These are phyloP conservation scores for Australoheros scitulus DNA, from an alignment of 2,113 vertebrate genomes.

Conservation along the genomic window DNA sequence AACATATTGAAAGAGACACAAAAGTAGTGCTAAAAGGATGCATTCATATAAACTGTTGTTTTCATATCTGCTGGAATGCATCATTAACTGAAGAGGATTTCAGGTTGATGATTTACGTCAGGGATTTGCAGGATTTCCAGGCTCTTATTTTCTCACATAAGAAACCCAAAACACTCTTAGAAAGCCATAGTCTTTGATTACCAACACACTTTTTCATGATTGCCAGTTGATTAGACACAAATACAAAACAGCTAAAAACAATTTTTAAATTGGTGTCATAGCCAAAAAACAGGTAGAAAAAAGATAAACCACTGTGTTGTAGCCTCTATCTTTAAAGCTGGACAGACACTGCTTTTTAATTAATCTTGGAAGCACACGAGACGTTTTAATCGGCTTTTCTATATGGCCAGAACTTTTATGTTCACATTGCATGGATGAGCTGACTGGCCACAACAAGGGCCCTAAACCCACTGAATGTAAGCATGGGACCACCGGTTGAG, in stretches of 20 bases:
- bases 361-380: background rate
- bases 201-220: background rate
- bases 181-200: background rate
- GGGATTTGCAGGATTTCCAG: background rate
- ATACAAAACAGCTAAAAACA: background rate
- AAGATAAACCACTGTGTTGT: background rate
- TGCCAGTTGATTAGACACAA: background rate
- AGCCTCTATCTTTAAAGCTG: background rate
- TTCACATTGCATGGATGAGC: background rate
- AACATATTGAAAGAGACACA: slow-evolving; percentile 10
- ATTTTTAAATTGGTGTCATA: too few relatives aligned
- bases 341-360: background rate
- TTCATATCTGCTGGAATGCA: background rate
- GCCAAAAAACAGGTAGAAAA: background rate
- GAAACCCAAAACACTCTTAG: background rate
- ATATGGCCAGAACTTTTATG: background rate
- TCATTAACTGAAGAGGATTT: background rate
- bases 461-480: background rate
- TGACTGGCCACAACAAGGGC: background rate
- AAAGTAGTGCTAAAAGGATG: background rate
- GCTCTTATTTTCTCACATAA: background rate
- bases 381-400: slow-evolving; percentile 3
- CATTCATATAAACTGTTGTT: background rate
- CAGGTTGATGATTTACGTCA: background rate
- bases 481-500: background rate